A percentile compares a stretch with the other conserved stretches of the same genome.
These are phyloP conservation scores for Drosophila subpulchrella DNA, from an alignment of 1,140 invertebrate genomes.

Conservation along the genomic window DNA sequence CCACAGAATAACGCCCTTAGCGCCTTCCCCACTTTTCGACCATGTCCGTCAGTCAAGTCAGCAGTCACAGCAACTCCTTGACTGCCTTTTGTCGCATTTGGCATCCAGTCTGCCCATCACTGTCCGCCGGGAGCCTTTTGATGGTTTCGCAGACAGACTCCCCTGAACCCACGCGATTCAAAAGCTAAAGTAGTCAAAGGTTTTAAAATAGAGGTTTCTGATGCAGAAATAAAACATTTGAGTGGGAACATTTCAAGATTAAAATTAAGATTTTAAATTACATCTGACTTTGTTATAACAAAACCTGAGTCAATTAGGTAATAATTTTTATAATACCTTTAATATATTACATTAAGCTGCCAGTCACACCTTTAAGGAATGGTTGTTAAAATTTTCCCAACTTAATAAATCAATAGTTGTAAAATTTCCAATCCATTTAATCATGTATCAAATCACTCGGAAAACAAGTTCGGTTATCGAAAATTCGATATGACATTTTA, in stretches of 20 bases:
- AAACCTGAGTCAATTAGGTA: too few relatives aligned
- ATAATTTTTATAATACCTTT: too few relatives aligned
- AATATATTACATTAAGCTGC: not conserved
- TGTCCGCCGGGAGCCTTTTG: not conserved
- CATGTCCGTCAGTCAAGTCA: conserved; percentile 47
- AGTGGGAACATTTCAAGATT: too few relatives aligned
- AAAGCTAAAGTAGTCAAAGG: not conserved
- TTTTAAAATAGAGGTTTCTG: too few relatives aligned
- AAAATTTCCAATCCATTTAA: conserved; percentile 30
- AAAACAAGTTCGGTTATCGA: conserved; percentile 39
- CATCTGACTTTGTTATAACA: too few relatives aligned
- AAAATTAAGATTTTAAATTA: too few relatives aligned
- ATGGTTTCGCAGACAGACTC: not conserved
- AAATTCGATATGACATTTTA: conserved; percentile 39
- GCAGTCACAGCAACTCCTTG: conserved; percentile 27
- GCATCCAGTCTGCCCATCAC: conserved; percentile 44
- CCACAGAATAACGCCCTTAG: conserved; percentile 3
- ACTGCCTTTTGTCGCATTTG: conserved; percentile 61
- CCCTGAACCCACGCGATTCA: not conserved
- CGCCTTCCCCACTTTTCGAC: conserved; percentile 8
- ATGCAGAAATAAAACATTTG: not conserved
- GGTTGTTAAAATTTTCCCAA: not conserved
- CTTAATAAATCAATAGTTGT: not conserved
- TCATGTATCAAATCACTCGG: conserved; percentile 30
- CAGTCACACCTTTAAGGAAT: not conserved